These are phyloP conservation scores for Tapirus indicus DNA, from an alignment of 2,797 vertebrate species.

Conservation along the genomic window DNA sequence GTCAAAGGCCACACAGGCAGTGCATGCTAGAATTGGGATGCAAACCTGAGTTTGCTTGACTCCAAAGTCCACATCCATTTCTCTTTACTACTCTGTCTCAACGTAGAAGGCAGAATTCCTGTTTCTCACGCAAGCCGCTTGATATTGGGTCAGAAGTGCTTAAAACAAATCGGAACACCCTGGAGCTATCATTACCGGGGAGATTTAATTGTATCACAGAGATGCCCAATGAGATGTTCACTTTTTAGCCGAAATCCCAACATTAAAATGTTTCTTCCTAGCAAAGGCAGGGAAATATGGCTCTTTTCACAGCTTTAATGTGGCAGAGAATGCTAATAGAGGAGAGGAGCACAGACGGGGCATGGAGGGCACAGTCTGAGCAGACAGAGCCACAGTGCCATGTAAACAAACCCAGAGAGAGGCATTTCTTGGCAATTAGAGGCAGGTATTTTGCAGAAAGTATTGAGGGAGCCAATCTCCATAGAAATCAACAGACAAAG, in stretches of 20 bases:
- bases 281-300: constrained; percentile 52
- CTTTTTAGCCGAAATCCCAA: constrained; percentile 51
- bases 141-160: neutral
- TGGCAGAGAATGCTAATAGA: constrained; percentile 76
- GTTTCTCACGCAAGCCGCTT: constrained; percentile 9
- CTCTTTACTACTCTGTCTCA: neutral
- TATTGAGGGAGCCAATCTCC: constrained; percentile 44
- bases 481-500: constrained; percentile 61
- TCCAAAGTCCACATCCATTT: neutral
- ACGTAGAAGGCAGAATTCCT: neutral
- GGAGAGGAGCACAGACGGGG: constrained; percentile 47
- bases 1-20: neutral
- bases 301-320: constrained; percentile 67
- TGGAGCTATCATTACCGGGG: neutral
- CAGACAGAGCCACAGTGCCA: constrained; percentile 63
- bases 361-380: constrained; percentile 60
- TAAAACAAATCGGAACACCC: constrained; percentile 20
- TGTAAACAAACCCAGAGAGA: constrained; percentile 78
- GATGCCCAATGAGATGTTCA: neutral
- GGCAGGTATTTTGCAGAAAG: constrained; percentile 69
- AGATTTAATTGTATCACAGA: constrained; percentile 35
- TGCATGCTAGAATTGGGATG: neutral
- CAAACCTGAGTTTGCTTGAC: neutral
- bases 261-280: constrained; percentile 69
- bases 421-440: constrained; percentile 76